Base-by-base conservation (phyloP, 2,888 invertebrate genomes). In the Oscheius sp. region DNA sequence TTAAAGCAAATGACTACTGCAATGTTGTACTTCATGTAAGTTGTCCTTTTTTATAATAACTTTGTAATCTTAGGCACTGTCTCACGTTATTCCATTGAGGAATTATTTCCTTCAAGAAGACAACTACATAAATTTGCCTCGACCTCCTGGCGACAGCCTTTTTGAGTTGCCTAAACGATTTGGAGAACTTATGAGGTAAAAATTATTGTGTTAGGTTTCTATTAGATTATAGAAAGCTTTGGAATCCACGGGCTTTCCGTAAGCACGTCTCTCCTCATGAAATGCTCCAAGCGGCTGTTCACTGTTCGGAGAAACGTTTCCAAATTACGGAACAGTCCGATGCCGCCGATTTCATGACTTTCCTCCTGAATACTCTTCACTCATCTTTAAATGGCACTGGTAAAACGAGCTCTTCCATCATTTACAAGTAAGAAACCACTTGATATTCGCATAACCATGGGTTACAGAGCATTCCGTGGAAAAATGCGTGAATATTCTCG, bases 211-310 rank as follows among this genome's bases (percentile, higher is more conserved):
- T 64, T 6, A 6, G 23, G 41, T 16, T 18, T n/a, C n/a, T 59
- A 18, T 35, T 23, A 7, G 6, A n/a, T 72, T 70, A 52, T 46
- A 61, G 99, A 21, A 99, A 99, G 89, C 91, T 99, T 85, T 99
- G 99, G 99, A 99, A 99, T 90, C 97, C 98, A 0, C 91, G 96
- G 52, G 98, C 98, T 87, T 99, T 99, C 89, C 99, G 99, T 90
- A 94, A 98, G 0, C 99, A 99, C 88, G 99, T 99, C 0, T 97
- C 96, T 23, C 99, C 99, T 0, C 99, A 99, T 89, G 99, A 99
- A 91, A 99, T 99, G 98, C 91, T 99, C 27, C 99, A 99, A 85
- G 88, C 88, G 0, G 84, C 88, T 27, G 99, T 59, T 95, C 97
- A 27, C 95, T 99, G 2, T 91, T 98, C 77, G 95, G 96, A 94